Evolutionary conservation across 2,888 invertebrate species (phyloP).

Genomic region (Acanthosepion lycidas): DNA sequence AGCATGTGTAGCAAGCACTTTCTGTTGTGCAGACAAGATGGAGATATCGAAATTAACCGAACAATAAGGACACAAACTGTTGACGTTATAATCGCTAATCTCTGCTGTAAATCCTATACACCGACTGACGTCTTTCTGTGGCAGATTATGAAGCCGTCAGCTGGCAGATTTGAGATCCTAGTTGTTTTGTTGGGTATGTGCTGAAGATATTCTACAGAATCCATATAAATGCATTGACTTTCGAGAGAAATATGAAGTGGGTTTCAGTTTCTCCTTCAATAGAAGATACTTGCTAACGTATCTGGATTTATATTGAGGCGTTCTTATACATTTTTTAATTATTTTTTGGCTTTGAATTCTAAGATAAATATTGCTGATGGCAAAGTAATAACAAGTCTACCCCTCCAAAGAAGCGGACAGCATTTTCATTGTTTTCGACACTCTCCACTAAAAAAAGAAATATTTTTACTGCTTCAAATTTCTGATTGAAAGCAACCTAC

Average conservation of each 20-base stretch:
- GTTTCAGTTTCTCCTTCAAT: not conserved
- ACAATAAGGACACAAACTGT: no score
- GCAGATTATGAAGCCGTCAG: not conserved
- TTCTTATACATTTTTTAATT: no score
- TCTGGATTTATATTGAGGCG: not conserved
- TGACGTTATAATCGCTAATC: not conserved
- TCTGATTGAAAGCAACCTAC: not conserved
- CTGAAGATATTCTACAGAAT: not conserved
- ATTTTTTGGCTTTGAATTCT: no score
- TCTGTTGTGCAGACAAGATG: no score
- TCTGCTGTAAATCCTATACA: not conserved
- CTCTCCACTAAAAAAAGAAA: not conserved
- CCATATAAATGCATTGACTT: not conserved
- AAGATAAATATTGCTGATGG: not conserved
- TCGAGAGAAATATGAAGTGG: not conserved
- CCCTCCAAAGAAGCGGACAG: not conserved
- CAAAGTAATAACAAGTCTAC: not conserved
- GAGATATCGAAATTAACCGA: no score
- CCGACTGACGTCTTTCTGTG: not conserved
- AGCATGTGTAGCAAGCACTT: no score
- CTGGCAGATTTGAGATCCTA: not conserved
- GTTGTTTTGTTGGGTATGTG: not conserved
- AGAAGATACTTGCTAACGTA: not conserved
- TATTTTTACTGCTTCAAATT: not conserved
- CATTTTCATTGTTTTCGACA: not conserved